Evolutionary conservation across 2,888 invertebrate species (phyloP).

Genomic region (Coleophora flavipennella): DNA sequence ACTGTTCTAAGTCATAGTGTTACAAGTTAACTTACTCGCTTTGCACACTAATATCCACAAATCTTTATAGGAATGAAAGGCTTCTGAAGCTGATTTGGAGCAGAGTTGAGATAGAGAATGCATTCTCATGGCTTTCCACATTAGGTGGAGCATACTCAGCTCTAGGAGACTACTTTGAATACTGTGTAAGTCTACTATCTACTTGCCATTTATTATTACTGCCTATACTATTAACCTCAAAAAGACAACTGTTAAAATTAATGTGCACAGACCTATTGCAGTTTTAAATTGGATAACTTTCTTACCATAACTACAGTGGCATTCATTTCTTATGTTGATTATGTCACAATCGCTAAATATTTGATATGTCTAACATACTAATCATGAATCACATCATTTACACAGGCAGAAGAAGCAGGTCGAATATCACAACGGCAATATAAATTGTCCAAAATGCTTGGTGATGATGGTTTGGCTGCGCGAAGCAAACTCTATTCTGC

Average conservation of each 20-base stretch:
- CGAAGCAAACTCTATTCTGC: conserved; percentile 91
- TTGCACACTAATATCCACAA: neutral
- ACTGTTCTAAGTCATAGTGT: no score
- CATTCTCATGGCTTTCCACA: conserved; percentile 96
- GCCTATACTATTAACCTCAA: no score
- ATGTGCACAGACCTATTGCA: no score
- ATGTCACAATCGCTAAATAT: no score
- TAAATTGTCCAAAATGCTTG: conserved; percentile 82
- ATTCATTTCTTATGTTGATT: no score
- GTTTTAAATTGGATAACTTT: no score
- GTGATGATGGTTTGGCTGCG: conserved; percentile 85
- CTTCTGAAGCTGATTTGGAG: conserved; percentile 64
- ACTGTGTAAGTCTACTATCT: conserved; percentile 75
- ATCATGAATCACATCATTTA: conserved; percentile 15
- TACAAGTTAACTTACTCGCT: neutral
- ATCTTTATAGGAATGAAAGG: conserved; percentile 55
- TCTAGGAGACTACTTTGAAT: conserved; percentile 87
- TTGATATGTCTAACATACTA: no score
- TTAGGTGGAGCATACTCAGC: conserved; percentile 97
- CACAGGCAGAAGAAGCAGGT: conserved; percentile 90
- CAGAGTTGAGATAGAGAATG: conserved; percentile 83
- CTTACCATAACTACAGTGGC: no score
- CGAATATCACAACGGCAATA: conserved; percentile 90
- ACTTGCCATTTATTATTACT: no score
- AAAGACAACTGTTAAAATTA: no score